A percentile compares a stretch with the other conserved stretches of the same genome.
These are phyloP conservation scores for Yponomeuta plumbellus DNA, from an alignment of 2,888 invertebrate genomes.

Conservation along the genomic window DNA sequence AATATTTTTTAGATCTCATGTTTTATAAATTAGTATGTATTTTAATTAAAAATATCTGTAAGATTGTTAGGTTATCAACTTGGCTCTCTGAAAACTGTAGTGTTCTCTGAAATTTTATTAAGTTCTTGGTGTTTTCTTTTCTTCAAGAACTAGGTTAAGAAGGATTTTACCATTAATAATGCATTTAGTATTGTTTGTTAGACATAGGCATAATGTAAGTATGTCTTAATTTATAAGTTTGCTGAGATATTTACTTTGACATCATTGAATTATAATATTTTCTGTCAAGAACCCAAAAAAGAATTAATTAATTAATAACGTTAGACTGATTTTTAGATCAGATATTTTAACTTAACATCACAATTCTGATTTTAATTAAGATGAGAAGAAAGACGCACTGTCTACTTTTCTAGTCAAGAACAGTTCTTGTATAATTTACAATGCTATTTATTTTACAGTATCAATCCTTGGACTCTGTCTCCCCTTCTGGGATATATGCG, in stretches of 20 bases:
- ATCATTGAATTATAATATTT: background rate
- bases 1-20: no score
- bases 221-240: slow-evolving; percentile 18
- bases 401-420: background rate
- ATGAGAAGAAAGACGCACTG: background rate
- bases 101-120: background rate
- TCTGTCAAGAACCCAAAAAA: background rate
- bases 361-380: background rate
- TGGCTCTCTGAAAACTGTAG: background rate
- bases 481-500: no score
- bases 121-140: background rate
- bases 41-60: background rate
- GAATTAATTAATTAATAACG: background rate
- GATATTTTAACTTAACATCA: background rate
- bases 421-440: background rate
- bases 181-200: slow-evolving; percentile 23
- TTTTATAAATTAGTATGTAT: background rate
- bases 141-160: background rate
- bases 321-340: background rate
- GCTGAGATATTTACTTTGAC: background rate
- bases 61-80: background rate
- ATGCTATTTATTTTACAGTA: background rate
- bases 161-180: slow-evolving; percentile 16
- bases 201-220: slow-evolving; percentile 23
- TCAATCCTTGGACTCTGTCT: no score